Evolutionary conservation across 92 coral and sea anemone species (phyloP), one percentile per base, ranked within the genome.

Genomic region (Epizoanthus stellaris): DNA sequence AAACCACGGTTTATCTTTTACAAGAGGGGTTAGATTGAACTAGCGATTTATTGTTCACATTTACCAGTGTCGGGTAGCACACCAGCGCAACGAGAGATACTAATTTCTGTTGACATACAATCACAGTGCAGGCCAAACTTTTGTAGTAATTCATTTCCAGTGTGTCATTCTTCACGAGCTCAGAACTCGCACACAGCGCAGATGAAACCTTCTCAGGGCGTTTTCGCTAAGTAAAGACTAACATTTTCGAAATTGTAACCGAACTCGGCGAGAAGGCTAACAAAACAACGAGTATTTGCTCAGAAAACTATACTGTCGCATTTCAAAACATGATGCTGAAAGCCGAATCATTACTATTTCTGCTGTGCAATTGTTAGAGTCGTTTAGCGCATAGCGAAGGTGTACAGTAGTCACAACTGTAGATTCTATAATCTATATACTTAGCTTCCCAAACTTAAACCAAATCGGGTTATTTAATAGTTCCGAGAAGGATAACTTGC

Each of bases 291-390:
- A 76, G 47, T 79, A 21, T 79, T 79, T 79, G 67, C 20, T 79
- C 52, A 79, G 83, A 79, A 79, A 62, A 79, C 71, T 63, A 25
- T 21, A 5, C 71, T 63, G 72, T 59, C 45, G 53, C 53, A 63
- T 79, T 79, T 79, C 83, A 79, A 64, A 63, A 43, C 72, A 63
- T 42, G 60, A 63, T 40, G 83, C 83, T 79, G 83, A 79, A 79
- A 38, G 83, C 61, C 1, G 25, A 62, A 14, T 21, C 71, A 79
- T 79, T 79, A 59, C 65, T 47, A 43, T 79, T 79, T 79, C 34
- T 43, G 9, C 83, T 79, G 72, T 79, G 83, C 70, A 45, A 79
- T 63, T 59, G 72, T 79, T 79, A 63, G 72, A 59, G 34, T 47
- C 83, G 83, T 63, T 62, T 45, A 79, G 52, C 83, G 52, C 71